These are phyloP conservation scores for Strigamia transsilvanica DNA, from an alignment of 2,888 invertebrate species.

Conservation along the genomic window DNA sequence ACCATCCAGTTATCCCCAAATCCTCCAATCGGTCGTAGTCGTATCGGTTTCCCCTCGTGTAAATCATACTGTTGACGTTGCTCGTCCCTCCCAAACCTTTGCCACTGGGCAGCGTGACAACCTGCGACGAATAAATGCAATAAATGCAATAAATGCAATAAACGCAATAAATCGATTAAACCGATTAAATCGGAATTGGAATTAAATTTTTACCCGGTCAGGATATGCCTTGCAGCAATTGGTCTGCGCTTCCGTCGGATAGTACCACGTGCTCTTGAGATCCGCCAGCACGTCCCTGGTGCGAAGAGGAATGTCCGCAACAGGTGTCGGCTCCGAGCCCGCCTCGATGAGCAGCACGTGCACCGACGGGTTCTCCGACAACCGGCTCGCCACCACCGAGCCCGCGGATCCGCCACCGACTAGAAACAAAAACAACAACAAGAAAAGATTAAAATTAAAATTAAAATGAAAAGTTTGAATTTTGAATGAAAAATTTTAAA, in stretches of 20 bases:
- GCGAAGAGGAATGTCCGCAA: conserved; percentile 13
- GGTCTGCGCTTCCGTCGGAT: not conserved
- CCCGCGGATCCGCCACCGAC: conserved; percentile 45
- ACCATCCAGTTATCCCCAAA: conserved; percentile 65
- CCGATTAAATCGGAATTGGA: not conserved
- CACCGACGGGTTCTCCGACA: conserved; percentile 10
- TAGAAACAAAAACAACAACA: not conserved
- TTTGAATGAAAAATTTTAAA: too few species aligned
- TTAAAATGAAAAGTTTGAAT: too few species aligned
- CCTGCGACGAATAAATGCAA: not conserved
- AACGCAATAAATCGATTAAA: too few species aligned
- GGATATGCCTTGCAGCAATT: conserved; percentile 42
- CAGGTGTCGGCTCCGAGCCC: not conserved
- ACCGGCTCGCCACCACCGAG: conserved; percentile 44
- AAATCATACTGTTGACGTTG: conserved; percentile 66
- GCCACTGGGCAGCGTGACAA: conserved; percentile 59
- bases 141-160: too few species aligned
- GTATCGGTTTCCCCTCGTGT: conserved; percentile 65
- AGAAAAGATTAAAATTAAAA: too few species aligned
- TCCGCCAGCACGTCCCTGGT: not conserved
- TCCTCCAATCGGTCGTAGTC: conserved; percentile 66
- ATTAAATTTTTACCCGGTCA: not conserved
- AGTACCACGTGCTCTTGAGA: not conserved
- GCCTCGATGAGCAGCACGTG: conserved; percentile 25
- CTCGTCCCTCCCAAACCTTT: conserved; percentile 66